phyloP scores from a whole-genome alignment of 2,888 invertebrate species.

The Cyrtodaria siliqua region DNA sequence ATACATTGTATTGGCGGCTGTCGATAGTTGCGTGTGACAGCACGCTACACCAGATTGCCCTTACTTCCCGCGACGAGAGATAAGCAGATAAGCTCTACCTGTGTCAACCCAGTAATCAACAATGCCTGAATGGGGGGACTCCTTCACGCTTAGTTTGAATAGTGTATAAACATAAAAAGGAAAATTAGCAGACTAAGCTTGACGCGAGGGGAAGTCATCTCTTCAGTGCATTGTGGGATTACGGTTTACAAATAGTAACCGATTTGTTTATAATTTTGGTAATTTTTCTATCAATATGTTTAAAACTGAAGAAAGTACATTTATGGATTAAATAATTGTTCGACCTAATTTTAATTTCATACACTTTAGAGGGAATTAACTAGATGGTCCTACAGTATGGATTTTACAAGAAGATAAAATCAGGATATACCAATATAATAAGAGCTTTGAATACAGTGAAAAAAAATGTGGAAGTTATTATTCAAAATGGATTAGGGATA shows the following conservation, averaged over 20 bases:
- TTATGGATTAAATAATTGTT: neutral
- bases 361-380: too few relatives aligned
- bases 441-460: neutral
- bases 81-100: slow-evolving; percentile 66
- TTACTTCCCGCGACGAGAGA: slow-evolving; percentile 72
- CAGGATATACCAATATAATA: too few relatives aligned
- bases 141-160: neutral
- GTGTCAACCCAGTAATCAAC: slow-evolving; percentile 52
- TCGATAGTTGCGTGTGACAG: slow-evolving; percentile 56
- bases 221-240: slow-evolving; percentile 21
- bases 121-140: slow-evolving; percentile 21
- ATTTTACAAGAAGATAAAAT: too few relatives aligned
- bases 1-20: slow-evolving; percentile 25
- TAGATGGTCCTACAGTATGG: too few relatives aligned
- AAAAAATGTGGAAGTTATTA: slow-evolving; percentile 1
- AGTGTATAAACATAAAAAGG: neutral
- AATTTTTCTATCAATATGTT: too few relatives aligned
- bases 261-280: neutral
- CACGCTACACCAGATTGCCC: slow-evolving; percentile 57
- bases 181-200: slow-evolving; percentile 6
- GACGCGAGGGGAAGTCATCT: slow-evolving; percentile 11
- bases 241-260: slow-evolving; percentile 2
- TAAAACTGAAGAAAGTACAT: too few relatives aligned
- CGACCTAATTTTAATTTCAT: too few relatives aligned
- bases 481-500: slow-evolving; percentile 5